Conservation (phyloP, 2,888 invertebrate genomes). For the Nineta flava region DNA sequence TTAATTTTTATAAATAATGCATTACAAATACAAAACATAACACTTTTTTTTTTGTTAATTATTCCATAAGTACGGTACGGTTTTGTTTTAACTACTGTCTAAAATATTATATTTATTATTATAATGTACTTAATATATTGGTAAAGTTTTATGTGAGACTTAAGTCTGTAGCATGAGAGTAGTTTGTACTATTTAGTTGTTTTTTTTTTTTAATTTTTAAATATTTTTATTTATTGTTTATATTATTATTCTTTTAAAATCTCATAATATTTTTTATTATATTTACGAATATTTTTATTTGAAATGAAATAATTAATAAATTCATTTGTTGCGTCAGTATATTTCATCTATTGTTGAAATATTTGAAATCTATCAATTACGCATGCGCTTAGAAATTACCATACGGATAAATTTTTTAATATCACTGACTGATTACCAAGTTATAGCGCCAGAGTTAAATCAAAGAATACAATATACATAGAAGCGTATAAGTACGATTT, state of each 20-base stretch:
- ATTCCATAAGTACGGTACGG: constrained; percentile 7
- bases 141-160: constrained; percentile 7
- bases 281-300: constrained; percentile 7
- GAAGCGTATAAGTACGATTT: no score
- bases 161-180: constrained; percentile 8
- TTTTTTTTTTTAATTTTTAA: constrained; percentile 3
- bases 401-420: no score
- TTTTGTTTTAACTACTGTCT: constrained; percentile 5
- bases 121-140: constrained; percentile 1
- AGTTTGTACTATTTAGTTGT: constrained; percentile 9
- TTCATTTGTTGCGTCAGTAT: no score
- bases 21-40: constrained; percentile 4
- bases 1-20: constrained; percentile 2
- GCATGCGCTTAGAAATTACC: no score
- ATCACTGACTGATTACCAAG: no score
- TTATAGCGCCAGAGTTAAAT: no score
- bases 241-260: constrained; percentile 11
- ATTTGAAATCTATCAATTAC: no score
- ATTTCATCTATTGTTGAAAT: no score
- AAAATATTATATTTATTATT: constrained; percentile 6
- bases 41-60: constrained; percentile 1
- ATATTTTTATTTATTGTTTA: constrained; percentile 9
- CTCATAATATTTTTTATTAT: constrained; percentile 11
- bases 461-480: no score
- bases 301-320: no score